Conservation (phyloP, 2,888 invertebrate genomes). For the Leucania comma region DNA sequence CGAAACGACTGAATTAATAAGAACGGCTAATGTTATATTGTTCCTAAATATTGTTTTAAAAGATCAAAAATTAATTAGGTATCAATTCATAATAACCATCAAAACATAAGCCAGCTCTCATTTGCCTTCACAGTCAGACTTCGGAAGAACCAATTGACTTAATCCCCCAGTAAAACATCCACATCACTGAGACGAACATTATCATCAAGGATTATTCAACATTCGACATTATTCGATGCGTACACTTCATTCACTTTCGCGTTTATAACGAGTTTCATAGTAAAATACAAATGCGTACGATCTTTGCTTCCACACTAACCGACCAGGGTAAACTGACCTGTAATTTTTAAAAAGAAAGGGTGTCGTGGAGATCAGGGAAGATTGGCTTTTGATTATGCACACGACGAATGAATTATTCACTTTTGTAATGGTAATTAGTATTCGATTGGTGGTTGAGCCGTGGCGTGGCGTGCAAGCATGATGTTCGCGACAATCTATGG, state of each 20-base stretch:
- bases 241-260: constrained; percentile 68
- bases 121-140: not conserved
- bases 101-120: not conserved
- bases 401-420: constrained; percentile 76
- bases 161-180: not conserved
- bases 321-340: constrained; percentile 33
- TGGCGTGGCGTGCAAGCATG: constrained; percentile 61
- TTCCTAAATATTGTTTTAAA: not conserved
- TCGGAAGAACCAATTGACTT: not conserved
- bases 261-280: constrained; percentile 58
- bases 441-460: constrained; percentile 69
- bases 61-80: not conserved
- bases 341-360: not conserved
- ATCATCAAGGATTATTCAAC: constrained; percentile 53
- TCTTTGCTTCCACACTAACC: constrained; percentile 44
- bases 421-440: constrained; percentile 73
- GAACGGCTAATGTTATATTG: too few species aligned
- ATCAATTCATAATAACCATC: not conserved
- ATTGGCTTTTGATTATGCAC: constrained; percentile 66
- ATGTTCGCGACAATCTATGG: constrained; percentile 63
- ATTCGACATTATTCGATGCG: constrained; percentile 57
- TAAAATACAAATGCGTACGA: constrained; percentile 54
- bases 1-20: not conserved
- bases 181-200: constrained; percentile 37
- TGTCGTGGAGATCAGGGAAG: constrained; percentile 40